Conservation (phyloP, 2,888 invertebrate genomes). For the Melanargia galathea region DNA sequence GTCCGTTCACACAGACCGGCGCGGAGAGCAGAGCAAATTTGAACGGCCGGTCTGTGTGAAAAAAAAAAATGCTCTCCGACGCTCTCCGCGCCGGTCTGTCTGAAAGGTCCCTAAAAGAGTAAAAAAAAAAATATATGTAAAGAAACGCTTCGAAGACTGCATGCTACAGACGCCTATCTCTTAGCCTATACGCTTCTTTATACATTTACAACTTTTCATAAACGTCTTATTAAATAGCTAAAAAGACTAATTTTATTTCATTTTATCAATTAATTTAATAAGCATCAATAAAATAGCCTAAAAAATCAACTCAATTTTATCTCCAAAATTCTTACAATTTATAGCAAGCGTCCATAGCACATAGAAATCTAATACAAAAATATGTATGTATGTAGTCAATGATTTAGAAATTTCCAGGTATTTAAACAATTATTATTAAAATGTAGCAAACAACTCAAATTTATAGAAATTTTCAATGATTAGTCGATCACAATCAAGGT, state of each 20-base stretch:
- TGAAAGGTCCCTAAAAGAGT: too few species aligned
- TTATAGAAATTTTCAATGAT: too few species aligned
- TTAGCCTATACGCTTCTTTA: constrained; percentile 23
- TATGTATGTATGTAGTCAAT: constrained; percentile 14
- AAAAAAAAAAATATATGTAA: constrained; percentile 51
- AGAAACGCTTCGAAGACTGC: constrained; percentile 29
- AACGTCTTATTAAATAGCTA: constrained; percentile 13
- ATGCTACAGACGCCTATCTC: constrained; percentile 38
- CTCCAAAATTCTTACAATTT: constrained; percentile 20
- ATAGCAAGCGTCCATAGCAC: constrained; percentile 36
- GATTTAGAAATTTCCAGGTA: constrained; percentile 11
- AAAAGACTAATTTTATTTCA: constrained; percentile 8
- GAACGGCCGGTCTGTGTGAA: too few species aligned
- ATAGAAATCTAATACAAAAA: constrained; percentile 39
- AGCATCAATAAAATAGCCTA: constrained; percentile 33
- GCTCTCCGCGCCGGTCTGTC: too few species aligned
- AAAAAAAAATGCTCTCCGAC: too few species aligned
- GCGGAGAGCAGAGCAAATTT: too few species aligned
- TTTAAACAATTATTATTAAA: neutral
- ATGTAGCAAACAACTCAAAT: neutral
- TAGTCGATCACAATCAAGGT: too few species aligned
- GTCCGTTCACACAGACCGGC: too few species aligned
- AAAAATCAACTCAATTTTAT: neutral
- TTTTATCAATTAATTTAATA: constrained; percentile 8
- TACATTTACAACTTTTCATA: constrained; percentile 19